Evolutionary conservation across 2,888 invertebrate species (phyloP), one percentile per base, ranked within the genome.

Genomic region (Chrysotoxum bicinctum): DNA sequence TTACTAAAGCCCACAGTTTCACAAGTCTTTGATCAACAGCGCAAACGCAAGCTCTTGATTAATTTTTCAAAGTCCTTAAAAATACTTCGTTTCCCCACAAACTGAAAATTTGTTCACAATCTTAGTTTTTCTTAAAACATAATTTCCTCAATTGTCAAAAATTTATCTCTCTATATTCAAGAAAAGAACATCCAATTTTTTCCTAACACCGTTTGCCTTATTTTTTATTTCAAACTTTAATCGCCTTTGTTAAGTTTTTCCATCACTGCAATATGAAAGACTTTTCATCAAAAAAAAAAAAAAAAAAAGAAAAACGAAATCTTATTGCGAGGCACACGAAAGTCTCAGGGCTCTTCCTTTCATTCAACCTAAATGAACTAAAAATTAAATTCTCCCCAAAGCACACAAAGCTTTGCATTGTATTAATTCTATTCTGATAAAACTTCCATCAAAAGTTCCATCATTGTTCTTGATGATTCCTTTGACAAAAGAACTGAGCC

Each of bases 381-480:
- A 54, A 37, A 48, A 62, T 50, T 43, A 12, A 48, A 60, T 32
- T 7, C 50, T 40, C 43, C 56, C 9, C 7, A 40, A 40, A 43
- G 50, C 2, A 37, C 1, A 52, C 21, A 43, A 58, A 60, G 30
- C 16, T 16, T 48, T 50, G n/a, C 52, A 19, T 37, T 54, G 69
- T 54, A 19, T 60, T 73, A 50, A 54, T 73, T 68, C 16, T 30
- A 54, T 60, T 60, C 6, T 21, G 16, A 9, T 10, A 52, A 60
- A 62, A 52, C 26, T 80, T 62, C 35, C 52, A 23, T 74, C 68
- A 54, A 45, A 52, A 16, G 30, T 62, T 23, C n/a, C 19, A 45
- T 37, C 30, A 50, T 48, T 62, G 60, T 62, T 16, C 50, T 60
- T 23, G 2, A 48, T 48, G 12, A 52, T 45, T 64, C 30, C 16